phyloP scores from a whole-genome alignment of 2,888 invertebrate genomes.

The Zygaena filipendulae region DNA sequence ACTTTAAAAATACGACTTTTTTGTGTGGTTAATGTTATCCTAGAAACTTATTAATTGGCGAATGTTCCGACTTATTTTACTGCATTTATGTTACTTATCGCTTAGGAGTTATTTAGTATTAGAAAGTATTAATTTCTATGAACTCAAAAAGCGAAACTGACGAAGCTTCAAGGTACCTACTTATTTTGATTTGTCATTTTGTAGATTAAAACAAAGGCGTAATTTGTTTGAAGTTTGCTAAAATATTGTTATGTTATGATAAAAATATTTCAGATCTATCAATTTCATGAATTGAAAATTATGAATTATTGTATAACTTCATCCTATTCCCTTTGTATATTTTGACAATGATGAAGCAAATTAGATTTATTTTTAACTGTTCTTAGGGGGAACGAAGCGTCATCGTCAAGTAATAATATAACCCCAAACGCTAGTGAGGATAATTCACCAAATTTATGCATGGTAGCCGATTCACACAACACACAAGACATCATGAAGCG shows the following conservation, averaged over 20 bases:
- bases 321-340: too few species aligned
- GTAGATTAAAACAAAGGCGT: too few species aligned
- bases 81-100: constrained; percentile 35
- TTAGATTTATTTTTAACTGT: constrained; percentile 5
- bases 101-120: constrained; percentile 37
- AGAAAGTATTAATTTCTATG: constrained; percentile 57
- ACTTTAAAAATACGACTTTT: too few species aligned
- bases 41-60: constrained; percentile 19
- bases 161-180: constrained; percentile 65
- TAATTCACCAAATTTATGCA: constrained; percentile 42
- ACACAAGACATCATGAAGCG: constrained; percentile 77
- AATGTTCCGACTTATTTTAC: constrained; percentile 29
- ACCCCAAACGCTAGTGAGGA: constrained; percentile 44
- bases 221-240: too few species aligned
- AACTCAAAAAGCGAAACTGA: constrained; percentile 66
- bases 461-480: constrained; percentile 29
- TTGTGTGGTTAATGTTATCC: constrained; percentile 13
- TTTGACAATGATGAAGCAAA: too few species aligned
- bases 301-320: constrained; percentile 14
- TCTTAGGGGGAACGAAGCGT: constrained; percentile 63
- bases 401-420: constrained; percentile 52
- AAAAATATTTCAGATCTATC: too few species aligned
- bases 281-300: too few species aligned
- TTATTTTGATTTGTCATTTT: constrained; percentile 7
- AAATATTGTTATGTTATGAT: too few species aligned